phyloP scores from a whole-genome alignment of 2,888 invertebrate genomes.

The Polydesmus complanatus region DNA sequence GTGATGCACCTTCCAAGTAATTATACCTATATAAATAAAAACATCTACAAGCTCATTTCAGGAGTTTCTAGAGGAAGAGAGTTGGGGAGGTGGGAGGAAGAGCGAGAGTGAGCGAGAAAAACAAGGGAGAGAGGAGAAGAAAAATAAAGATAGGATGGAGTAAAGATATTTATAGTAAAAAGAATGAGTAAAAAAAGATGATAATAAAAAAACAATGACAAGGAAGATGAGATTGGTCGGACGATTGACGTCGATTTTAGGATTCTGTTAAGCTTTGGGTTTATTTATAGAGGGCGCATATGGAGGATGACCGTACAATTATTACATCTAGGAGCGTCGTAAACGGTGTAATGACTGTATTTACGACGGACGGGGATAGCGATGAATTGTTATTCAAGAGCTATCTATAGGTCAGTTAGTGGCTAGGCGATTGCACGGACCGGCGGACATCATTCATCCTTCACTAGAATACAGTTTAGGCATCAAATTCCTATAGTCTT shows the following conservation, averaged over 20 bases:
- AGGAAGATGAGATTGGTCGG: not conserved
- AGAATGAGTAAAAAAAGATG: not conserved
- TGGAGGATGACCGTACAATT: not conserved
- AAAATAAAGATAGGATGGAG: no score
- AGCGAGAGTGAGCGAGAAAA: no score
- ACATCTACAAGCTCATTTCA: not conserved
- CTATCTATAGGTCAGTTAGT: not conserved
- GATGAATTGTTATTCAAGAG: not conserved
- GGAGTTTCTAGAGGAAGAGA: not conserved
- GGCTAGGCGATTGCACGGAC: no score
- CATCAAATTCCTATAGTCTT: no score
- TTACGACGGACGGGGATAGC: not conserved
- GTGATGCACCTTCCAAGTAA: not conserved
- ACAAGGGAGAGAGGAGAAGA: no score
- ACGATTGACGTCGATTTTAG: not conserved
- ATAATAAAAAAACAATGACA: not conserved
- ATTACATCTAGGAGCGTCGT: not conserved
- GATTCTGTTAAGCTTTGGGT: not conserved
- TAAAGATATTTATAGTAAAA: no score
- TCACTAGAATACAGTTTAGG: no score
- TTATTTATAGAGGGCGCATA: not conserved
- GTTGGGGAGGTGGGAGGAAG: no score
- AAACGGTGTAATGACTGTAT: not conserved
- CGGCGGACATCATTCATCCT: no score
- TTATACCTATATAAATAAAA: not conserved